A percentile compares a stretch with the other conserved stretches of the same genome.
These are phyloP conservation scores for Pogona vitticeps DNA, from an alignment of 2,113 vertebrate species.

Conservation along the genomic window DNA sequence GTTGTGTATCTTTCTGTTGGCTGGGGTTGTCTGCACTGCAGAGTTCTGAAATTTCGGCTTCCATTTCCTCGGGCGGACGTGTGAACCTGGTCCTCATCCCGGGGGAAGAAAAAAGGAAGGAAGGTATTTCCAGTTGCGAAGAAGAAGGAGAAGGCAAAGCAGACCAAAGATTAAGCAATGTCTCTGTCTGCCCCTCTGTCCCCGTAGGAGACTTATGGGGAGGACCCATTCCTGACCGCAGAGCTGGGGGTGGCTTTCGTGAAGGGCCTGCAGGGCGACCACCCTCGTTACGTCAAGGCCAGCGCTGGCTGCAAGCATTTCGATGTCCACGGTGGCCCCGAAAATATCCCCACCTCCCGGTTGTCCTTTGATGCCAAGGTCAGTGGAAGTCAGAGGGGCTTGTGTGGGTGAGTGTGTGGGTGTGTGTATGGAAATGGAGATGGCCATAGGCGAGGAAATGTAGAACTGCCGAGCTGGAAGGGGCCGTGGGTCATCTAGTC, in stretches of 20 bases:
- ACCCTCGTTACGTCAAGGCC: conserved; percentile 68
- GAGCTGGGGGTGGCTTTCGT: conserved; percentile 68
- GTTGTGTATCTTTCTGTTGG: no score
- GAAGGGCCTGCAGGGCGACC: conserved; percentile 70
- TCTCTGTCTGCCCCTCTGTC: rapidly evolving
- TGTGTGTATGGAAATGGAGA: background rate
- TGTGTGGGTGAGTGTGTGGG: no score
- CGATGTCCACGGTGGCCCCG: conserved; percentile 67
- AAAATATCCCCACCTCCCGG: conserved; percentile 69
- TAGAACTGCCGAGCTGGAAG: no score
- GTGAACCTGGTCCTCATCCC: no score
- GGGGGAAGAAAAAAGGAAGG: no score
- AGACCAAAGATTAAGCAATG: no score
- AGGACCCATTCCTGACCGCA: conserved; percentile 68
- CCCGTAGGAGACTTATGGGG: conserved; percentile 69
- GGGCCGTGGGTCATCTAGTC: background rate
- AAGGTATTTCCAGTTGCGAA: no score
- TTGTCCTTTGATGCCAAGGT: conserved; percentile 67
- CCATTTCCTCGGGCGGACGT: no score
- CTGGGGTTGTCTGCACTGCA: no score
- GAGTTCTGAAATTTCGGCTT: no score
- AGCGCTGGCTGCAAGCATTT: conserved; percentile 74
- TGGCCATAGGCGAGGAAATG: no score
- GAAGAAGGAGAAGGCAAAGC: no score
- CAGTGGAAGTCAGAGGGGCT: background rate